phyloP scores from a whole-genome alignment of 1,140 invertebrate species.

The Venustaconcha ellipsiformis region DNA sequence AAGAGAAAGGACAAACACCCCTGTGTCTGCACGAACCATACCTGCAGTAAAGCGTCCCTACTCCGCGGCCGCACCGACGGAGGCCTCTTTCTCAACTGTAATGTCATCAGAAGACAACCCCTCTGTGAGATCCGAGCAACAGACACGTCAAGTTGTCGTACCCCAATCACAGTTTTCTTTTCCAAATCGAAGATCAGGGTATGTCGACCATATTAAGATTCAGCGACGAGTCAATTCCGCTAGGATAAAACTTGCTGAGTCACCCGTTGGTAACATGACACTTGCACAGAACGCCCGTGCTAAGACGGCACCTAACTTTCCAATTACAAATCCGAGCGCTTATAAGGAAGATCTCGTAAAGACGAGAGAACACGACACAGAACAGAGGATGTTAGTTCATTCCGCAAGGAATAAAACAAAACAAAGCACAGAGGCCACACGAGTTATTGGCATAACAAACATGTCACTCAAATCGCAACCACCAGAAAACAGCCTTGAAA shows the following conservation, averaged over 20 bases:
- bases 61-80: not conserved
- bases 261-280: slow-evolving; percentile 4
- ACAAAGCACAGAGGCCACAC: slow-evolving; percentile 10
- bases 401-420: slow-evolving; percentile 11
- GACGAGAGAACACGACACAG: slow-evolving; percentile 2
- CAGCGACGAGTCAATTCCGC: slow-evolving; percentile 47
- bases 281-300: slow-evolving; percentile 2
- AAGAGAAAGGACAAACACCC: too few relatives aligned
- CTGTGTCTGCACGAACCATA: too few relatives aligned
- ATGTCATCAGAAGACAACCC: slow-evolving; percentile 1
- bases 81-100: slow-evolving; percentile 1
- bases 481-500: slow-evolving; percentile 8
- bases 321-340: slow-evolving; percentile 17
- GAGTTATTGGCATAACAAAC: slow-evolving; percentile 5
- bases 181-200: slow-evolving; percentile 44
- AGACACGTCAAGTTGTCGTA: not conserved
- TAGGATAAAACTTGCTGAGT: slow-evolving; percentile 29
- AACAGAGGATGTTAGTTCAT: not conserved
- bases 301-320: slow-evolving; percentile 26
- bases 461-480: slow-evolving; percentile 7
- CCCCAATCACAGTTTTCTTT: slow-evolving; percentile 21
- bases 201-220: slow-evolving; percentile 41
- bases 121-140: not conserved
- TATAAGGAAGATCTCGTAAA: slow-evolving; percentile 2
- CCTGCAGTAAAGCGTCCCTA: too few relatives aligned